Percentiles rank a stretch among this genome's conserved stretches.
phyloP scores from a whole-genome alignment of 2,797 vertebrate genomes.

The Octomys mimax region DNA sequence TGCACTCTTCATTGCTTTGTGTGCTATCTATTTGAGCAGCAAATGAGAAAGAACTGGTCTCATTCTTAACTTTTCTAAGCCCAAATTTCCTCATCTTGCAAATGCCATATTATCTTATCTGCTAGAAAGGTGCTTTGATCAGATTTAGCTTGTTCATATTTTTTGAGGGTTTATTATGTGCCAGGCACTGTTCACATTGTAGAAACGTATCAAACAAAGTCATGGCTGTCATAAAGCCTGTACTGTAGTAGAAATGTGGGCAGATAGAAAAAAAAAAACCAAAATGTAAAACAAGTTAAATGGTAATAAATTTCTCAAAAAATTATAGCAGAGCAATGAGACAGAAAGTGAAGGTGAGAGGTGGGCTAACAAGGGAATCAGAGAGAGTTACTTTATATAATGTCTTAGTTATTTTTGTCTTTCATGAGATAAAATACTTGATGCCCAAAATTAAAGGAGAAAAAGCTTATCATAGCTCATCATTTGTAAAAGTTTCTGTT shows the following conservation, averaged over 20 bases:
- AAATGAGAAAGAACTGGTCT: neutral
- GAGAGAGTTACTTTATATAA: neutral
- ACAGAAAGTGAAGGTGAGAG: neutral
- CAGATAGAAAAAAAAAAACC: neutral
- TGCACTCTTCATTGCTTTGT: neutral
- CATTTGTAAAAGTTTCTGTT: neutral
- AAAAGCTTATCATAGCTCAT: neutral
- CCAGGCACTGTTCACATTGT: neutral
- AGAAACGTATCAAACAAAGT: neutral
- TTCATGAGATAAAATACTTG: neutral
- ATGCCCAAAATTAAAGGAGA: neutral
- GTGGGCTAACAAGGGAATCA: neutral
- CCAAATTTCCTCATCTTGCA: neutral
- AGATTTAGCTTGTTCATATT: neutral
- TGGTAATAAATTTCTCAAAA: neutral
- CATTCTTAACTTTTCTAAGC: neutral
- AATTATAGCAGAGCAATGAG: neutral
- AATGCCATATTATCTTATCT: neutral
- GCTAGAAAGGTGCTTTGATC: neutral
- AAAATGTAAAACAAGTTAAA: neutral
- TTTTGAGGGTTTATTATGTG: neutral
- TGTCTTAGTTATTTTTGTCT: neutral
- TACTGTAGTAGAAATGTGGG: neutral
- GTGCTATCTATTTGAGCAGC: neutral
- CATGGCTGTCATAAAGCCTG: neutral